Base-by-base conservation (phyloP, 1,140 invertebrate species). In the Popillia japonica region DNA sequence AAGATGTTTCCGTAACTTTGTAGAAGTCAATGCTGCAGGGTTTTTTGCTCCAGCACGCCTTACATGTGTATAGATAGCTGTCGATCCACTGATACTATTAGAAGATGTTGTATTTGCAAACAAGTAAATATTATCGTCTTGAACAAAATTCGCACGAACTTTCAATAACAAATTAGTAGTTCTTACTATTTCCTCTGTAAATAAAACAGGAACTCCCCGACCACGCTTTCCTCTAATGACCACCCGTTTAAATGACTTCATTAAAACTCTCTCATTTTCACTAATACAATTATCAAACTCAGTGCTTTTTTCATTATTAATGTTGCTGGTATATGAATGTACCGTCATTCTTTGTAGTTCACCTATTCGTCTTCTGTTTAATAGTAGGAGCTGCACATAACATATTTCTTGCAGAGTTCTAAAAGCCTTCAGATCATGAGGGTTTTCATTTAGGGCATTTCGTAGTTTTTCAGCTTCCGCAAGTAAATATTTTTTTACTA, bases 1-100 rank as follows among this genome's bases (percentile, higher is more conserved):
- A 40, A 86, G 81, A 82, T 86, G 83, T 80, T 85, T 86, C 22
- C 85, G 61, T 11, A 86, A 76, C 77, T 79, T 78, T 20, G 82
- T 86, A 27, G 82, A 78, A 2, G 83, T 77, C 11, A 85, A 75
- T 2, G 83, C 81, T 75, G 79, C 79, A 8, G 81, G 78, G 6
- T 84, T 80, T 82, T 84, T 83, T 1, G 81, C 83, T 11, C 83
- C 85, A 42, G 75, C 80, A 61, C 68, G 23, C 23, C 78, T 83
- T 0, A 82, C 81, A 75, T 83, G 42, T 73, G 79, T 85, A 78
- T 84, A 78, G 11, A 85, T 59, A 40, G 80, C 77, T 80, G 84
- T 84, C 41, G 83, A 83, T 10, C 83, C 83, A 81, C 40, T 84
- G 41, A 85, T 72, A 11, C 72, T 74, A 74, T 40, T 74, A 6